Percentiles rank a stretch among this genome's conserved stretches.
Conservation (phyloP, 2,888 invertebrate species). For the Odontocerum albicorne region DNA sequence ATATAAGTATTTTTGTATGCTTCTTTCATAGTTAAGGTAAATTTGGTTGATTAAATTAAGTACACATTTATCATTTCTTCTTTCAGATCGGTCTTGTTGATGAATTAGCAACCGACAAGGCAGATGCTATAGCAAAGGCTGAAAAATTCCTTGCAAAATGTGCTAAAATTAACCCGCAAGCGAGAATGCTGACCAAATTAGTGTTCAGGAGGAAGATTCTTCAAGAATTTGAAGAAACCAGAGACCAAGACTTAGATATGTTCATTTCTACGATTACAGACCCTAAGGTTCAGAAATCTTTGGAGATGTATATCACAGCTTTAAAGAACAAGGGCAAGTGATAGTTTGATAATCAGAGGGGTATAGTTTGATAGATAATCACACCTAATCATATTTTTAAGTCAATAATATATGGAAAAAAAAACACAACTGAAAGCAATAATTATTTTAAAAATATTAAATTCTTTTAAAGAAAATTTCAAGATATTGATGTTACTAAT, state of each 20-base stretch:
- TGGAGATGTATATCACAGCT: conserved; percentile 70
- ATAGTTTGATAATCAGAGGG: too few relatives aligned
- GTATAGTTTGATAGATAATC: too few relatives aligned
- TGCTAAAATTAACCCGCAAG: conserved; percentile 64
- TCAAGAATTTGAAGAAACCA: conserved; percentile 58
- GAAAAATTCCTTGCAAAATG: conserved; percentile 67
- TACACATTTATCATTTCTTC: too few relatives aligned
- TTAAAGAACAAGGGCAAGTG: conserved; percentile 63
- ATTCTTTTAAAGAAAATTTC: too few relatives aligned
- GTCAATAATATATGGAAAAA: too few relatives aligned
- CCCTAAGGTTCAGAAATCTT: conserved; percentile 69
- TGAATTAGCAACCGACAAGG: conserved; percentile 68
- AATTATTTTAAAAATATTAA: too few relatives aligned
- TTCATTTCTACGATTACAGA: conserved; percentile 63
- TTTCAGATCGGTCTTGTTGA: conserved; percentile 76
- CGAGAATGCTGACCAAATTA: conserved; percentile 61
- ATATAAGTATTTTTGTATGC: too few relatives aligned
- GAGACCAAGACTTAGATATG: conserved; percentile 63
- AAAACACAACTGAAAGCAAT: too few relatives aligned
- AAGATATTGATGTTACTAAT: too few relatives aligned
- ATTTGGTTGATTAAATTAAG: too few relatives aligned
- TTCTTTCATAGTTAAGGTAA: too few relatives aligned
- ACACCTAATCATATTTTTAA: too few relatives aligned
- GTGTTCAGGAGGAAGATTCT: conserved; percentile 54
- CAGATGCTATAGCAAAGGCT: conserved; percentile 68